These are phyloP conservation scores for Sturmia bella DNA, from an alignment of 2,888 invertebrate genomes.

Conservation along the genomic window DNA sequence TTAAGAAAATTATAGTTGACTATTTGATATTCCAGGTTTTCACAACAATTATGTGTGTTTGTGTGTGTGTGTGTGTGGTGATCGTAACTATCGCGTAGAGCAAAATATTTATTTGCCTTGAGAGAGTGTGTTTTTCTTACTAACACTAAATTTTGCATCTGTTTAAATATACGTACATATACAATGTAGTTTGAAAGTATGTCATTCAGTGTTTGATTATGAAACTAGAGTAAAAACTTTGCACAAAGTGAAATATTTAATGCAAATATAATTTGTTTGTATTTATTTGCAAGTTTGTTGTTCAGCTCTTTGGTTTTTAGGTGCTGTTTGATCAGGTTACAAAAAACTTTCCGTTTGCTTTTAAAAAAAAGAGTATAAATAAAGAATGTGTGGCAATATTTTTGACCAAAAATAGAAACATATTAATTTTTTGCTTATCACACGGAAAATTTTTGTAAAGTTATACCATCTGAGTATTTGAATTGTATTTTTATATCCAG, in stretches of 20 bases:
- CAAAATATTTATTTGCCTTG: constrained; percentile 27
- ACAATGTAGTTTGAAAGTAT: constrained; percentile 24
- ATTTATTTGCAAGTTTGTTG: constrained; percentile 48
- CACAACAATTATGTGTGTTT: constrained; percentile 27
- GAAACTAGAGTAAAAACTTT: constrained; percentile 2
- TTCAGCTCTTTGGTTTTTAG: constrained; percentile 69
- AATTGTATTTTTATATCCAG: too few relatives aligned
- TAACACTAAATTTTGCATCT: constrained; percentile 29
- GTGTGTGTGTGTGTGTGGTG: constrained; percentile 3
- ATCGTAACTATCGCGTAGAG: neutral
- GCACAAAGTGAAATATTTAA: neutral
- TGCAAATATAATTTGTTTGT: constrained; percentile 22
- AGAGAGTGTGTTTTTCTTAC: neutral
- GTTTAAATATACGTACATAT: constrained; percentile 41
- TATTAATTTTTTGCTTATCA: too few relatives aligned
- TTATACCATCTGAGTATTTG: too few relatives aligned
- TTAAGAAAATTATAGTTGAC: constrained; percentile 41
- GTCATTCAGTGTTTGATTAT: constrained; percentile 52
- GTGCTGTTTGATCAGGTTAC: constrained; percentile 25
- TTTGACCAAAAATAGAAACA: neutral
- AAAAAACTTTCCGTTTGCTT: constrained; percentile 10
- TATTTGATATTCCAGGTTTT: constrained; percentile 27
- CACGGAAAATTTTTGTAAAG: too few relatives aligned
- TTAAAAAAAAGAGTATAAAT: constrained; percentile 1
- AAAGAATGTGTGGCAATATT: neutral